A percentile compares a stretch with the other conserved stretches of the same genome.
Evolutionary conservation across 2,888 invertebrate genomes (phyloP).

Genomic region (Germaria angustata): DNA sequence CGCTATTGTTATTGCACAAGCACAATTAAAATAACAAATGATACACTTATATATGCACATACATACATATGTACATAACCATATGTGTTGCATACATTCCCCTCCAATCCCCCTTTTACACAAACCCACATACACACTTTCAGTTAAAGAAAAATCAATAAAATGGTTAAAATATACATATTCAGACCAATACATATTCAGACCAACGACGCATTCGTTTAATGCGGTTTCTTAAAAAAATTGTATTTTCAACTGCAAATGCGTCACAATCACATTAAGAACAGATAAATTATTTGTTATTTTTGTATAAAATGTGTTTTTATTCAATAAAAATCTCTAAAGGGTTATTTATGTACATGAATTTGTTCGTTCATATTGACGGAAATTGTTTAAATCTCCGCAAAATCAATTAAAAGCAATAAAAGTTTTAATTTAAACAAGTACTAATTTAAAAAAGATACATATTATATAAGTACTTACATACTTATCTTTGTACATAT

Average conservation of each 20-base stretch:
- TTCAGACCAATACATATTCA: too few species aligned
- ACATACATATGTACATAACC: not conserved
- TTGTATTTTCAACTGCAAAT: constrained; percentile 22
- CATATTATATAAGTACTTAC: not conserved
- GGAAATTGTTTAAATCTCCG: constrained; percentile 20
- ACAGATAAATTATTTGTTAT: constrained; percentile 9
- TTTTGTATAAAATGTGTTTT: not conserved
- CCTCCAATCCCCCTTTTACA: too few species aligned
- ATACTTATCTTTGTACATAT: not conserved
- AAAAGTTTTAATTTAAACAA: not conserved
- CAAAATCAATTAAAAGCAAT: not conserved
- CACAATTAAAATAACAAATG: too few species aligned
- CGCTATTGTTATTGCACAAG: too few species aligned
- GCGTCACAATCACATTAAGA: constrained; percentile 53
- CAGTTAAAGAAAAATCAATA: constrained; percentile 44
- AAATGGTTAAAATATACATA: constrained; percentile 57
- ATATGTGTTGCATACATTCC: too few species aligned
- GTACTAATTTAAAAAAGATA: not conserved
- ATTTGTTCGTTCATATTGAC: constrained; percentile 6
- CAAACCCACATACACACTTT: not conserved
- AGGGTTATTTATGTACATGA: constrained; percentile 24
- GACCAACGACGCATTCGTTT: constrained; percentile 34
- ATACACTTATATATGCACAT: not conserved
- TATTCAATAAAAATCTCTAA: not conserved
- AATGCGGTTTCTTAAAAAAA: constrained; percentile 24